Evolutionary conservation across 2,888 invertebrate genomes (phyloP), one percentile per base, ranked within the genome.

Genomic region (Eilema caniola): DNA sequence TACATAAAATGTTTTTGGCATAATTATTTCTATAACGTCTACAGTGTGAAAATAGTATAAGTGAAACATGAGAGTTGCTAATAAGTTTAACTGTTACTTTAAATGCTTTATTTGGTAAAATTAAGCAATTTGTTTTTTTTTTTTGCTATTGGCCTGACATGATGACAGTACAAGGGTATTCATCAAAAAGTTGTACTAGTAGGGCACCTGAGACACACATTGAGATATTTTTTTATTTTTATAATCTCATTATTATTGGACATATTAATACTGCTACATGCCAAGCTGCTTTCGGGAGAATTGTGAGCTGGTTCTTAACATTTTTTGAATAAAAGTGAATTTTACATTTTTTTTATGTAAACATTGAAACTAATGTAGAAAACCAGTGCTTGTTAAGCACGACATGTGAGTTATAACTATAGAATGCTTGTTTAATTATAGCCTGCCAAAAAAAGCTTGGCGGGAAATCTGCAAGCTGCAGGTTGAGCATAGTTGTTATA

Each of bases 1-100:
- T 33, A 66, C 57, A 57, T 20, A 66, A 66, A 33, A 66, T 8
- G 33, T 24, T 24, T 33, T 57, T 2, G 33, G 57, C 53, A 47
- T 28, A 10, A 28, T 60, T 25, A 59, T 59, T 25, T 25, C 7
- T 20, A 16, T 20, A 3, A 4, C 16, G 20, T 47, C 20, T 53
- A n/a, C 53, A 20, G 1, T n/a, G 53, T 53, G 8, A 53, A 16
- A 2, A 53, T 53, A 53, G 53, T 53, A n/a, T 53, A 53, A 37
- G 62, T 62, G 24, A 41, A 62, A 25, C 37, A 25, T 37, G 0
- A 41, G 62, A 53, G 16, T 41, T 41, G 25, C 25, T 62, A 4
- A 8, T 53, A 53, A 20, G 53, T 53, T 53, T n/a, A n/a, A 53
- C 53, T 53, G 53, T 53, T 53, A n/a, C n/a, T 53, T 53, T 10